Evolutionary conservation across 1,140 invertebrate species (phyloP).

Genomic region (Rhagoletis zephyria): DNA sequence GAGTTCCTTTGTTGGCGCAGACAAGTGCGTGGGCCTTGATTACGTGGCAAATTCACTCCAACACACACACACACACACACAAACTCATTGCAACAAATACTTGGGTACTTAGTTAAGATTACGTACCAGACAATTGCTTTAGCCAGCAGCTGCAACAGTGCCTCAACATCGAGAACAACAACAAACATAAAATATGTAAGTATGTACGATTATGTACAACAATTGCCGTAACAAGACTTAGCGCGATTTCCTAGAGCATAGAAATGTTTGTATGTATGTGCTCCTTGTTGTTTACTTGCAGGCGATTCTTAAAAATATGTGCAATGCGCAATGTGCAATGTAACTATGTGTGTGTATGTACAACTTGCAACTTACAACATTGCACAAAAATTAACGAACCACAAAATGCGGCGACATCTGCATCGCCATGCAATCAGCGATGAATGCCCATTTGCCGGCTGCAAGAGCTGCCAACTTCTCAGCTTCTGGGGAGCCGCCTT

Average conservation of each 20-base stretch:
- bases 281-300: slow-evolving; percentile 22
- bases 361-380: slow-evolving; percentile 32
- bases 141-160: slow-evolving; percentile 30
- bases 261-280: slow-evolving; percentile 24
- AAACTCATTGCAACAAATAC: neutral
- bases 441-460: slow-evolving; percentile 19
- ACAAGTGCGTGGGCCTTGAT: slow-evolving; percentile 51
- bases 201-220: neutral
- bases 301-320: slow-evolving; percentile 42
- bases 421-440: neutral
- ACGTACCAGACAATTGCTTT: slow-evolving; percentile 1
- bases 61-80: neutral
- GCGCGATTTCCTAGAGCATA: neutral
- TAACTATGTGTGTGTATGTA: neutral
- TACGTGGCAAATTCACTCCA: neutral
- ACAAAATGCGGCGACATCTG: slow-evolving; percentile 52
- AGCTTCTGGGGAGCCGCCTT: slow-evolving; percentile 50
- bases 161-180: neutral
- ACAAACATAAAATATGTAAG: neutral
- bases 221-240: slow-evolving; percentile 34
- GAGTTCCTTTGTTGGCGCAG: slow-evolving; percentile 37
- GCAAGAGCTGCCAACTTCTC: neutral
- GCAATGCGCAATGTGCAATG: slow-evolving; percentile 20
- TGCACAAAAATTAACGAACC: slow-evolving; percentile 39
- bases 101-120: neutral